A percentile compares a stretch with the other conserved stretches of the same genome.
These are phyloP conservation scores for Caprella mutica DNA, from an alignment of 2,888 invertebrate species.

Conservation along the genomic window DNA sequence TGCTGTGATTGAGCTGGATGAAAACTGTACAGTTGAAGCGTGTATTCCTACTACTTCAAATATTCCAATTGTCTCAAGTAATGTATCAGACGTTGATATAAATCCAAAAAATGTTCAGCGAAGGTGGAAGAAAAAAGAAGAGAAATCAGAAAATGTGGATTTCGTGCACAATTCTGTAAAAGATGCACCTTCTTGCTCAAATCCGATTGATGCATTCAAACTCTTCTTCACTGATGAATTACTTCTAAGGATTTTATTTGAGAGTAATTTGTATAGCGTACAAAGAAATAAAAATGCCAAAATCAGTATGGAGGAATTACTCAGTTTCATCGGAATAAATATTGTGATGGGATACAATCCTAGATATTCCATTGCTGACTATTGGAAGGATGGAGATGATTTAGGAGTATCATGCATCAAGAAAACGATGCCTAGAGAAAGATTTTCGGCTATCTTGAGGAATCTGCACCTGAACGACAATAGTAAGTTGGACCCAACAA, in stretches of 20 bases:
- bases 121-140: no score
- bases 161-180: no score
- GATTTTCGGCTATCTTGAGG: slow-evolving; percentile 14
- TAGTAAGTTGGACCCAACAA: slow-evolving; percentile 12
- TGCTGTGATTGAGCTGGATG: no score
- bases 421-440: slow-evolving; percentile 17
- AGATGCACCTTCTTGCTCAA: no score
- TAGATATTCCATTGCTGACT: slow-evolving; percentile 5
- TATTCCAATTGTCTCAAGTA: no score
- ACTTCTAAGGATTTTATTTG: slow-evolving; percentile 5
- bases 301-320: slow-evolving; percentile 14
- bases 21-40: no score
- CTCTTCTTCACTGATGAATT: slow-evolving; percentile 16
- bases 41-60: no score
- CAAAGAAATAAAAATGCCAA: slow-evolving; percentile 12
- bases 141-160: no score
- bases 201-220: slow-evolving; percentile 14
- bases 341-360: slow-evolving; percentile 21
- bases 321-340: slow-evolving; percentile 21
- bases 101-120: no score
- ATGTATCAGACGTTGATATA: no score
- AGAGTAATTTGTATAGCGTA: slow-evolving; percentile 16
- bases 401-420: slow-evolving; percentile 12
- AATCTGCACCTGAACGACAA: slow-evolving; percentile 23
- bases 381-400: slow-evolving; percentile 15